Conservation (phyloP, 2,113 vertebrate genomes). For the Bubo bubo region DNA sequence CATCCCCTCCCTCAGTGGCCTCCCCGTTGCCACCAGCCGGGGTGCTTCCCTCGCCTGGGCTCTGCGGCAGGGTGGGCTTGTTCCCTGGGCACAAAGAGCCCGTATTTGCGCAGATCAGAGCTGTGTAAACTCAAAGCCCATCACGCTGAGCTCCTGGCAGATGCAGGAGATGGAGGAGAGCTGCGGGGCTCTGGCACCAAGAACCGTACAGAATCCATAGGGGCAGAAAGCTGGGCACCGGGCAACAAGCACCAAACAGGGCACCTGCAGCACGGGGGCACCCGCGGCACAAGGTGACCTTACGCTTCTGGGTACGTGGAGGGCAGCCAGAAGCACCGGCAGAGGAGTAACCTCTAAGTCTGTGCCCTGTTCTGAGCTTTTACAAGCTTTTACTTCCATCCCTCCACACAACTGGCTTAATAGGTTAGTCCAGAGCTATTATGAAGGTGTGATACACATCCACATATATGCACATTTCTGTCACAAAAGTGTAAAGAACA, state of each 20-base stretch:
- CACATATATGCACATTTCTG: fast-evolving
- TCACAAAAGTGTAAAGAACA: neutral
- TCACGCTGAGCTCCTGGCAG: neutral
- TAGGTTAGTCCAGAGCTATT: neutral
- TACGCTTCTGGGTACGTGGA: fast-evolving
- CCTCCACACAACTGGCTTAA: neutral
- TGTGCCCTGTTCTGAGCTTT: neutral
- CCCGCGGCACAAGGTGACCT: neutral
- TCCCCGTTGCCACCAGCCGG: fast-evolving
- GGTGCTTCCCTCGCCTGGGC: neutral
- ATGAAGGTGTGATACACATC: neutral
- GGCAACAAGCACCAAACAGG: fast-evolving
- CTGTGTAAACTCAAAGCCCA: neutral
- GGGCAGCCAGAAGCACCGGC: neutral
- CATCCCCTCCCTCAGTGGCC: neutral
- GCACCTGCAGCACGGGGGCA: fast-evolving
- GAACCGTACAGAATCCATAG: neutral
- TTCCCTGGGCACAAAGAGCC: neutral
- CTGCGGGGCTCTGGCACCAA: neutral
- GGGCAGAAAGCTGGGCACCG: neutral
- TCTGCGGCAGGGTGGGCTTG: neutral
- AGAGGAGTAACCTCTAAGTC: neutral
- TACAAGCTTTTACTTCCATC: neutral
- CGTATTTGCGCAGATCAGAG: no score
- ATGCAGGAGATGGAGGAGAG: neutral